Percentiles rank a stretch among this genome's conserved stretches.
Evolutionary conservation across 2,113 vertebrate species (phyloP).

Genomic region (Mormyrus iriodes): DNA sequence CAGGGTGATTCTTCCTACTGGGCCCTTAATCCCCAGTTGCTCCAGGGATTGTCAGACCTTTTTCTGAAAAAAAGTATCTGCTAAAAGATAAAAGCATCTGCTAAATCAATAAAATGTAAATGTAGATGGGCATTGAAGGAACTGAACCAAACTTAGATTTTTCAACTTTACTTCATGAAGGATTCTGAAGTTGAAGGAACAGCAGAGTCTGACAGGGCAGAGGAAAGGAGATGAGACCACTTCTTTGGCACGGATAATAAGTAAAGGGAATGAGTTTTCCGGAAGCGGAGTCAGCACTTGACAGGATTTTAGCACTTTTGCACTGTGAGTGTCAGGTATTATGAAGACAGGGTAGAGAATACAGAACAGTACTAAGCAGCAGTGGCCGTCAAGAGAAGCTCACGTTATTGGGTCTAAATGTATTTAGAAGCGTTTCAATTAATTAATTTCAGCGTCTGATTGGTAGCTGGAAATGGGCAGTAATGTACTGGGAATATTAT

Average conservation of each 20-base stretch:
- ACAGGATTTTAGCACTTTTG: neutral
- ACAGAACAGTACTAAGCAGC: neutral
- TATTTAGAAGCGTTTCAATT: neutral
- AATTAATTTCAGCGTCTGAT: neutral
- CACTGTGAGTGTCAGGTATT: neutral
- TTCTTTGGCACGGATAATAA: neutral
- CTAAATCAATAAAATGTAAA: neutral
- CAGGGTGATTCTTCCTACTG: neutral
- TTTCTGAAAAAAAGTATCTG: neutral
- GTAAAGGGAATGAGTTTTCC: neutral
- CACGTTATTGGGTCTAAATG: neutral
- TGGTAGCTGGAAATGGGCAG: neutral
- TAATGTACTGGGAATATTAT: neutral
- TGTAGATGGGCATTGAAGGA: neutral
- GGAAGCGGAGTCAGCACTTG: neutral
- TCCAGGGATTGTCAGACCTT: neutral
- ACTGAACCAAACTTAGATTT: neutral
- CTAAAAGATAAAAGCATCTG: neutral
- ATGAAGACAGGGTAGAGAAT: neutral
- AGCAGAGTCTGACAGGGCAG: neutral
- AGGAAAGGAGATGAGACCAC: neutral
- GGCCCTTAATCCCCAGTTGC: neutral
- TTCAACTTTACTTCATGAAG: neutral
- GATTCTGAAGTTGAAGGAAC: neutral
- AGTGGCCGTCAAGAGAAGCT: neutral